Evolutionary conservation across 2,797 vertebrate species (phyloP).

Genomic region (Chaetodon trifasciatus): DNA sequence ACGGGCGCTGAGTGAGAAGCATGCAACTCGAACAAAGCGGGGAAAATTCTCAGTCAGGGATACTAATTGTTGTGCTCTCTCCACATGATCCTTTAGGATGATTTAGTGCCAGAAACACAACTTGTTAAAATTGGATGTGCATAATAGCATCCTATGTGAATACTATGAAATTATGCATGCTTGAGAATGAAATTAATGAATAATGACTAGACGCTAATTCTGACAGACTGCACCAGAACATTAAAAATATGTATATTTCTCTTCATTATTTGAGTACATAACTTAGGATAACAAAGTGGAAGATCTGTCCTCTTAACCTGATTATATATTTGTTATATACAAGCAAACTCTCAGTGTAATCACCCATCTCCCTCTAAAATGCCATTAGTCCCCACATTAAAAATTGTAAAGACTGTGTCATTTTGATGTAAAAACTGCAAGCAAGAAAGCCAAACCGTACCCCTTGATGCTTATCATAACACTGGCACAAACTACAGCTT

Average conservation of each 20-base stretch:
- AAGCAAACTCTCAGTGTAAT: conserved; percentile 12
- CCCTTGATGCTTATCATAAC: conserved; percentile 66
- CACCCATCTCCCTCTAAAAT: conserved; percentile 17
- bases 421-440: conserved; percentile 52
- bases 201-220: conserved; percentile 50
- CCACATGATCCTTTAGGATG: conserved; percentile 61
- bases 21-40: conserved; percentile 70
- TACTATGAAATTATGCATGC: conserved; percentile 55
- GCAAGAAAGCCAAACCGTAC: conserved; percentile 50
- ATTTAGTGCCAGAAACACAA: conserved; percentile 52
- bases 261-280: conserved; percentile 40
- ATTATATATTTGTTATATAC: conserved; percentile 20
- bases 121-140: conserved; percentile 47
- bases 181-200: conserved; percentile 54
- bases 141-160: conserved; percentile 56
- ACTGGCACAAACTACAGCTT: conserved; percentile 49
- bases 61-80: conserved; percentile 74
- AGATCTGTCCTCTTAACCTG: conserved; percentile 24
- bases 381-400: conserved; percentile 33
- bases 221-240: conserved; percentile 45
- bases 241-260: conserved; percentile 45
- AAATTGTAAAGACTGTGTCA: conserved; percentile 48
- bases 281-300: conserved; percentile 30
- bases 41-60: conserved; percentile 53
- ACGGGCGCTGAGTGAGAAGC: conserved; percentile 58